Evolutionary conservation across 2,888 invertebrate genomes (phyloP).

Genomic region (Limnephilus rhombicus): DNA sequence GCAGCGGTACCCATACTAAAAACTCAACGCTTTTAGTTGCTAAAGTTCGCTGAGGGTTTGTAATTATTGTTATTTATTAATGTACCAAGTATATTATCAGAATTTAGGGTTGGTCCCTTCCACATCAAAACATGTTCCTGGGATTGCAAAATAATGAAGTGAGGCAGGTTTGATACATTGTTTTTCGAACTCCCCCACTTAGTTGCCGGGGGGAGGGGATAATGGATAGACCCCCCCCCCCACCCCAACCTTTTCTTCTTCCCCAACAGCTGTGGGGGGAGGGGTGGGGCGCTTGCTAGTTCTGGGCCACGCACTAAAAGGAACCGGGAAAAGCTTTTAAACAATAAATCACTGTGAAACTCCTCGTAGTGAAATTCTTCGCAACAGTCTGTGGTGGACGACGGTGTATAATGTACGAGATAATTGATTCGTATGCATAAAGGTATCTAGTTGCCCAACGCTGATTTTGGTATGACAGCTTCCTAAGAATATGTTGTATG

Average conservation of each 20-base stretch:
- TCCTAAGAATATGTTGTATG: not conserved
- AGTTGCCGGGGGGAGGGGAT: conserved; percentile 18
- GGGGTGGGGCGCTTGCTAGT: not conserved
- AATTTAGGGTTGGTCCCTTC: conserved; percentile 6
- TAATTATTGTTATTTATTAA: not conserved
- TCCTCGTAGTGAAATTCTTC: conserved; percentile 47
- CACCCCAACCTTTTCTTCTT: conserved; percentile 17
- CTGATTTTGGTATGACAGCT: not conserved
- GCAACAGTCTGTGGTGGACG: not conserved
- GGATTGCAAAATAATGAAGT: conserved; percentile 46
- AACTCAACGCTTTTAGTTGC: too few relatives aligned
- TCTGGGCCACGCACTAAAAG: conserved; percentile 63
- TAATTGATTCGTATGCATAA: not conserved
- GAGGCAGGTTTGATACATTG: conserved; percentile 48
- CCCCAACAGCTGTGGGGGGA: conserved; percentile 42
- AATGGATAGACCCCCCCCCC: conserved; percentile 19
- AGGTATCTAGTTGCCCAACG: not conserved
- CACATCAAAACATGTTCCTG: conserved; percentile 9
- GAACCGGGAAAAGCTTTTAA: conserved; percentile 66
- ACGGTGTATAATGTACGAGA: not conserved
- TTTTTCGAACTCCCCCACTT: conserved; percentile 42
- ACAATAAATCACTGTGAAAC: conserved; percentile 65
- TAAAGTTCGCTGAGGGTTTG: too few relatives aligned
- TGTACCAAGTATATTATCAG: not conserved
- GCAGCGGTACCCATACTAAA: too few relatives aligned